Evolutionary conservation across 1,140 invertebrate genomes (phyloP).

Genomic region (Formica exsecta): DNA sequence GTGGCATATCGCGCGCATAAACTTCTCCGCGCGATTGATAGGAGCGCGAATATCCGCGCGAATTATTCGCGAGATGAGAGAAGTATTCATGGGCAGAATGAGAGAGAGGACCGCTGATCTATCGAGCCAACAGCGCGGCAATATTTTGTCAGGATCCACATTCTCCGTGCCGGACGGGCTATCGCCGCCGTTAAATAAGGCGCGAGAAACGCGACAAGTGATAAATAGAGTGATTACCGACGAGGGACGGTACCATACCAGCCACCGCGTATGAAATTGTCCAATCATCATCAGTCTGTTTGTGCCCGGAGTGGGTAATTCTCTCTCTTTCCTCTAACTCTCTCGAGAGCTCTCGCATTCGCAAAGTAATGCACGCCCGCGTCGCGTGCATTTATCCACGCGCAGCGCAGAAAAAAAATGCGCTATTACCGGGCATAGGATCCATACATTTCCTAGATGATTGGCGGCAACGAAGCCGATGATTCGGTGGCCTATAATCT

Average conservation of each 20-base stretch:
- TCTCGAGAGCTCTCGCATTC: neutral
- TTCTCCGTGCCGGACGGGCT: slow-evolving; percentile 75
- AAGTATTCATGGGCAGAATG: neutral
- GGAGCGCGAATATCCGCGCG: neutral
- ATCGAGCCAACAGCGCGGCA: slow-evolving; percentile 47
- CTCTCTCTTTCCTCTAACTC: slow-evolving; percentile 31
- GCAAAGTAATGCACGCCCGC: slow-evolving; percentile 33
- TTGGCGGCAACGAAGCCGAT: slow-evolving; percentile 43
- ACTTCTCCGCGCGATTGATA: slow-evolving; percentile 42
- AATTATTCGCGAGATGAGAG: slow-evolving; percentile 29
- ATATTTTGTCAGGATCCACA: slow-evolving; percentile 73
- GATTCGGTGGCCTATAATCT: slow-evolving; percentile 58
- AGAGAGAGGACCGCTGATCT: slow-evolving; percentile 8
- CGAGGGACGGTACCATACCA: slow-evolving; percentile 49
- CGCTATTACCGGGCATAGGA: slow-evolving; percentile 40
- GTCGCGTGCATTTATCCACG: slow-evolving; percentile 70
- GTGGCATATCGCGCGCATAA: slow-evolving; percentile 12
- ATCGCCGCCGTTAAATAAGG: slow-evolving; percentile 72
- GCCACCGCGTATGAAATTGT: slow-evolving; percentile 74
- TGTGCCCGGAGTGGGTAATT: slow-evolving; percentile 63
- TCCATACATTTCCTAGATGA: slow-evolving; percentile 59
- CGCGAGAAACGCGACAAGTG: slow-evolving; percentile 77
- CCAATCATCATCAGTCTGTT: slow-evolving; percentile 80
- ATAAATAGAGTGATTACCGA: slow-evolving; percentile 83
- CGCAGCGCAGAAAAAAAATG: slow-evolving; percentile 25